A percentile compares a stretch with the other conserved stretches of the same genome.
These are phyloP conservation scores for Campoplex capitator DNA, from an alignment of 2,888 invertebrate species.

Conservation along the genomic window DNA sequence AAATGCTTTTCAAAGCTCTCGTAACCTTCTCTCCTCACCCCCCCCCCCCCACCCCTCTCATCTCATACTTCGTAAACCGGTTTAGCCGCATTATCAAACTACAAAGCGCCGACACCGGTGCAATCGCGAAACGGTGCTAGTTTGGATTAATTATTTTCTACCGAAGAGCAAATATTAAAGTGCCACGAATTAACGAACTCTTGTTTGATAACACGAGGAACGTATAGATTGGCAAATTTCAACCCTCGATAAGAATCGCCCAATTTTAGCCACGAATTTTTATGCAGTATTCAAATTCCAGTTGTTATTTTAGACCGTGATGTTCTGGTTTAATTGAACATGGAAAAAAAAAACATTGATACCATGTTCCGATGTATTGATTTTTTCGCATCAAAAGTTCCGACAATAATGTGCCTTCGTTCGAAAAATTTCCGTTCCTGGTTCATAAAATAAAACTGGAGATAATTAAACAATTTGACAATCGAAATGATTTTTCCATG, in stretches of 20 bases:
- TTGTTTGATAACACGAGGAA: not conserved
- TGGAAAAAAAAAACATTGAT: not conserved
- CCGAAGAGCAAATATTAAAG: slow-evolving; percentile 17
- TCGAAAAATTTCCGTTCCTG: no score
- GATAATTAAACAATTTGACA: no score
- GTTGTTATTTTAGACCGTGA: not conserved
- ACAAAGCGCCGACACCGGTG: slow-evolving; percentile 1
- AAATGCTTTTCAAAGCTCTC: slow-evolving; percentile 43
- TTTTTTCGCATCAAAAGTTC: no score
- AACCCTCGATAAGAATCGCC: no score
- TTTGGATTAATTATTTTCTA: slow-evolving; percentile 48
- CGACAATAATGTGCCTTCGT: no score
- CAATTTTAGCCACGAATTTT: not conserved
- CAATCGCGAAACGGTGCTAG: not conserved
- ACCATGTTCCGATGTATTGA: no score
- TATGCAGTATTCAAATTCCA: not conserved
- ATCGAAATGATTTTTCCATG: no score
- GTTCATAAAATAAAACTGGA: no score
- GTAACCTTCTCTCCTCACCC: not conserved
- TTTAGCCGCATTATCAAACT: slow-evolving; percentile 20
- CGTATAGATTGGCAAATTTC: not conserved
- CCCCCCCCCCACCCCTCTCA: no score
- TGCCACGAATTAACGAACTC: not conserved
- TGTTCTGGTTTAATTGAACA: not conserved
- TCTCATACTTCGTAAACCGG: slow-evolving; percentile 13